These are phyloP conservation scores for Pseudoips prasinana DNA, from an alignment of 2,888 invertebrate species.

Conservation along the genomic window DNA sequence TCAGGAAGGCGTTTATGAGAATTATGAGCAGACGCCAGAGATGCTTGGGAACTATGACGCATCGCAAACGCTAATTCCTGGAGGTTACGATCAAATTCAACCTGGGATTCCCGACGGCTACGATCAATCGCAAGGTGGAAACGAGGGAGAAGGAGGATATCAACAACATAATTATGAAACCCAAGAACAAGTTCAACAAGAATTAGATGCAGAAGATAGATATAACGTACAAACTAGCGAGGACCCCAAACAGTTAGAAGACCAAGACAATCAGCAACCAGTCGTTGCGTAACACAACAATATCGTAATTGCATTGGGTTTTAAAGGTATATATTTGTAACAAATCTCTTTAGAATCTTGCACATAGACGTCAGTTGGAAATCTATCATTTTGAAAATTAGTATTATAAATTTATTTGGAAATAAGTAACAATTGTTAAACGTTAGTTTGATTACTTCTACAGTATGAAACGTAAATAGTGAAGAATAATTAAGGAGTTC, in stretches of 20 bases:
- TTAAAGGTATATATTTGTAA: too few relatives aligned
- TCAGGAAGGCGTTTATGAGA: slow-evolving; percentile 18
- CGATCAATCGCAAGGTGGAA: neutral
- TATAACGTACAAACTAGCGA: slow-evolving; percentile 17
- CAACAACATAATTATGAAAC: slow-evolving; percentile 34
- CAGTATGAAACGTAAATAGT: too few relatives aligned
- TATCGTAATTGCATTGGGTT: too few relatives aligned
- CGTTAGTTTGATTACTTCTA: too few relatives aligned
- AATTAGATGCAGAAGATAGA: slow-evolving; percentile 47
- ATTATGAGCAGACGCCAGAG: slow-evolving; percentile 17
- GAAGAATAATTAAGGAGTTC: too few relatives aligned
- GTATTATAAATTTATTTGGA: too few relatives aligned
- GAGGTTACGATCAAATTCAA: slow-evolving; percentile 2
- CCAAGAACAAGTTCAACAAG: slow-evolving; percentile 39
- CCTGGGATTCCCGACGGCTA: slow-evolving; percentile 1
- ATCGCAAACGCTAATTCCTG: slow-evolving; percentile 9
- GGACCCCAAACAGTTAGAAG: neutral
- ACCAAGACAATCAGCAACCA: slow-evolving; percentile 2
- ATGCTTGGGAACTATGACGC: slow-evolving; percentile 6
- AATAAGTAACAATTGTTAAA: too few relatives aligned
- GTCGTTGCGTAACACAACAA: slow-evolving; percentile 1
- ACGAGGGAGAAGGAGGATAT: slow-evolving; percentile 9
- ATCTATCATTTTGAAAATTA: too few relatives aligned
- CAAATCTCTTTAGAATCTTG: too few relatives aligned
- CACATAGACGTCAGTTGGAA: too few relatives aligned